A percentile compares a stretch with the other conserved stretches of the same genome.
These are phyloP conservation scores for Kryphioiulus occultus DNA, from an alignment of 2,888 invertebrate species.

Conservation along the genomic window DNA sequence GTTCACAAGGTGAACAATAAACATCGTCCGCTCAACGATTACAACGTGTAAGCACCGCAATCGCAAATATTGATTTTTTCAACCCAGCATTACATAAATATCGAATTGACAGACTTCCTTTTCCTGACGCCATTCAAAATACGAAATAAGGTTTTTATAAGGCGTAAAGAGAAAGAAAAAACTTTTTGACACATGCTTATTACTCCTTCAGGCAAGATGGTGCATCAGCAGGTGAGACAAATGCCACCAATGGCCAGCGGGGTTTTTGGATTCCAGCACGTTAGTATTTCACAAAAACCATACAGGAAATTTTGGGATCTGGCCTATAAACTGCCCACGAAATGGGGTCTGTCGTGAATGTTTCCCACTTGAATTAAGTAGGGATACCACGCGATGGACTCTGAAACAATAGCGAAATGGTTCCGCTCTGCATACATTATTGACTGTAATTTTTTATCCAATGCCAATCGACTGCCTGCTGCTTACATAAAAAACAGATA, in stretches of 20 bases:
- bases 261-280: neutral
- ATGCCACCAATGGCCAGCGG: neutral
- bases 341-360: neutral
- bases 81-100: neutral
- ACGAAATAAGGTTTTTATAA: neutral
- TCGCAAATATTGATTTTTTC: neutral
- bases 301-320: neutral
- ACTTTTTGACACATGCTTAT: neutral
- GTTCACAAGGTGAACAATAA: neutral
- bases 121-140: neutral
- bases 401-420: constrained; percentile 24
- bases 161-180: neutral
- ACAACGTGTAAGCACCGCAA: constrained; percentile 31
- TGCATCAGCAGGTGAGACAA: neutral
- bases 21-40: neutral
- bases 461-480: neutral
- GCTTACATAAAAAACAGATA: neutral
- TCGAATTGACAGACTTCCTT: neutral
- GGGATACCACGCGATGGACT: neutral
- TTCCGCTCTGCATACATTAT: neutral
- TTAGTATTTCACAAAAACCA: too few species aligned
- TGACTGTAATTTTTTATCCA: neutral
- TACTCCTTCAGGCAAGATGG: neutral
- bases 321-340: neutral
- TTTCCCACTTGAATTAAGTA: neutral